phyloP scores from a whole-genome alignment of 2,888 invertebrate genomes.

The Linnaemya tessellans region DNA sequence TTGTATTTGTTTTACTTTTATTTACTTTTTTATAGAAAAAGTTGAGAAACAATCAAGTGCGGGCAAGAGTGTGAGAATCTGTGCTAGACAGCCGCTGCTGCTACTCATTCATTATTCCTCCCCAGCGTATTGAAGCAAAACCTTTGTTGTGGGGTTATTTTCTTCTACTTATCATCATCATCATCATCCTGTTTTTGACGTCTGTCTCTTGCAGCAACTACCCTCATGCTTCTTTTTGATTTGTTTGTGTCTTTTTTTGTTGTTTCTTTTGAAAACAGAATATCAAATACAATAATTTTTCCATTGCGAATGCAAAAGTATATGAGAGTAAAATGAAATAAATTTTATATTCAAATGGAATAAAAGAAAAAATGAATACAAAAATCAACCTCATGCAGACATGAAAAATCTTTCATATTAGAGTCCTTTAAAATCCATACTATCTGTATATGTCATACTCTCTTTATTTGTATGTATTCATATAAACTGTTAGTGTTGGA shows the following conservation, averaged over 20 bases:
- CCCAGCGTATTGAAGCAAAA: slow-evolving; percentile 35
- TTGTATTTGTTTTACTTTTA: not conserved
- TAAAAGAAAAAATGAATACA: slow-evolving; percentile 21
- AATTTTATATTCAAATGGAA: slow-evolving; percentile 53
- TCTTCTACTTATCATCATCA: not conserved
- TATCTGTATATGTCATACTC: slow-evolving; percentile 56
- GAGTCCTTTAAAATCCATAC: slow-evolving; percentile 69
- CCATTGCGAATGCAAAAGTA: slow-evolving; percentile 55
- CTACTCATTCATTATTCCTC: slow-evolving; percentile 55
- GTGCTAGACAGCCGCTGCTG: slow-evolving; percentile 53
- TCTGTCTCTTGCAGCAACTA: slow-evolving; percentile 27
- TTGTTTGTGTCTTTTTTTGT: not conserved
- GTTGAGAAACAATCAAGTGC: slow-evolving; percentile 25
- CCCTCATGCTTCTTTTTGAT: slow-evolving; percentile 12
- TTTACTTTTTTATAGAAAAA: not conserved
- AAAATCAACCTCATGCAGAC: slow-evolving; percentile 43
- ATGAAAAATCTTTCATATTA: slow-evolving; percentile 44
- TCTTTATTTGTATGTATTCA: slow-evolving; percentile 38
- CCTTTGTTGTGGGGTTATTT: slow-evolving; percentile 25
- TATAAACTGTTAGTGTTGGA: not conserved
- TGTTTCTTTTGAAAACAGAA: slow-evolving; percentile 3
- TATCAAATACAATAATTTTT: slow-evolving; percentile 43
- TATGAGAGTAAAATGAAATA: slow-evolving; percentile 6
- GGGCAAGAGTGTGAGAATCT: slow-evolving; percentile 36
- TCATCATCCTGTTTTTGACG: slow-evolving; percentile 20